Percentiles rank a stretch among this genome's conserved stretches.
These are phyloP conservation scores for Calcarius lapponicus DNA, from an alignment of 2,797 vertebrate genomes.

Conservation along the genomic window DNA sequence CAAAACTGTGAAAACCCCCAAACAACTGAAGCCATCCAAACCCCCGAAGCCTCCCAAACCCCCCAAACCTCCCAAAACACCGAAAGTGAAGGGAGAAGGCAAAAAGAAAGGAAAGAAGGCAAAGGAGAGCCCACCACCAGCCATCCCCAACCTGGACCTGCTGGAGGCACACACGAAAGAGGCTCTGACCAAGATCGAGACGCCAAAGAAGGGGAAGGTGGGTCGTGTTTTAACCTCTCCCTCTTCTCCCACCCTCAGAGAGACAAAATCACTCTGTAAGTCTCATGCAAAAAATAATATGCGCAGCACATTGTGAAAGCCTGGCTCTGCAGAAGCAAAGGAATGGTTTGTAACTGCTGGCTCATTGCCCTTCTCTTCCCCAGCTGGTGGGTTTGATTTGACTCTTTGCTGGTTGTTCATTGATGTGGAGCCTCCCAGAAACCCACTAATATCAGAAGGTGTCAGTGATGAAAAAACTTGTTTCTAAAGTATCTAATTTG, in stretches of 20 bases:
- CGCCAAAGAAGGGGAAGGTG: constrained; percentile 93
- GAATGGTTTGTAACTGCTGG: neutral
- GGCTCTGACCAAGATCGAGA: constrained; percentile 93
- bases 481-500: neutral
- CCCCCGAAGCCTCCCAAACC: constrained; percentile 79
- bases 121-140: constrained; percentile 83
- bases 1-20: constrained; percentile 82
- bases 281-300: neutral
- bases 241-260: neutral
- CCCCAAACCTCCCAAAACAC: constrained; percentile 75
- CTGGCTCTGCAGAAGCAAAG: neutral
- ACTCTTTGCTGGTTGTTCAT: neutral
- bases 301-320: neutral
- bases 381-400: neutral
- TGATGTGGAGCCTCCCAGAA: neutral
- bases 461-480: neutral
- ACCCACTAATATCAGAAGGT: neutral
- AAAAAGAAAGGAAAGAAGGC: constrained; percentile 94
- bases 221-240: neutral
- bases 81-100: constrained; percentile 90
- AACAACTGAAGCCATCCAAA: constrained; percentile 81
- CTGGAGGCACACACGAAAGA: constrained; percentile 96
- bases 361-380: neutral
- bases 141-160: constrained; percentile 90
- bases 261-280: neutral